Percentiles rank a stretch among this genome's conserved stretches.
Conservation (phyloP, 2,113 vertebrate genomes). For the Dunckerocampus dactyliophorus region DNA sequence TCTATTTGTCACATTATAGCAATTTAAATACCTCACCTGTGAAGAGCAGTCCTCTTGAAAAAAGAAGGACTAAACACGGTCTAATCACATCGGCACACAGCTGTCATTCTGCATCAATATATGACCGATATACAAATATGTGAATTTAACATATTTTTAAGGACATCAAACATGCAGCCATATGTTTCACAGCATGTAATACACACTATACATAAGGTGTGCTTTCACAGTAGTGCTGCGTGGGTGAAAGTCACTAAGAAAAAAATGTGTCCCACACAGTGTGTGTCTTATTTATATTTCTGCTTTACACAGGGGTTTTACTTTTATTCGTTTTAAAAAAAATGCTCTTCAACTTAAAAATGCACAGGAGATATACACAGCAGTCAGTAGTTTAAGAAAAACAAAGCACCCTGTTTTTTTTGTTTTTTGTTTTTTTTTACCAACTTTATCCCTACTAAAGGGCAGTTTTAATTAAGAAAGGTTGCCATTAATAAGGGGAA, state of each 20-base stretch:
- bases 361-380: neutral
- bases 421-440: neutral
- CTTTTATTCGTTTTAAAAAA: neutral
- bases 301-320: neutral
- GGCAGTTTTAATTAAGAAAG: neutral
- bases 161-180: neutral
- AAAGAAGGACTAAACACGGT: neutral
- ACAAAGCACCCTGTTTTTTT: no score
- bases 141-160: neutral
- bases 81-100: neutral
- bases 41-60: neutral
- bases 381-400: neutral
- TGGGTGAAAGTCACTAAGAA: neutral
- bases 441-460: neutral
- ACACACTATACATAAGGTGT: constrained; percentile 3
- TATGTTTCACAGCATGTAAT: constrained; percentile 1
- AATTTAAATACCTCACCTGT: neutral
- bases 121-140: neutral
- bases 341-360: neutral
- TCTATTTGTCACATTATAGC: neutral
- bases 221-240: constrained; percentile 4
- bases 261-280: constrained; percentile 10
- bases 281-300: constrained; percentile 7
- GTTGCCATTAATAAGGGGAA: constrained; percentile 20
- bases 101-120: neutral